Evolutionary conservation across 2,888 invertebrate genomes (phyloP).

Genomic region (Habroteleia sp.): DNA sequence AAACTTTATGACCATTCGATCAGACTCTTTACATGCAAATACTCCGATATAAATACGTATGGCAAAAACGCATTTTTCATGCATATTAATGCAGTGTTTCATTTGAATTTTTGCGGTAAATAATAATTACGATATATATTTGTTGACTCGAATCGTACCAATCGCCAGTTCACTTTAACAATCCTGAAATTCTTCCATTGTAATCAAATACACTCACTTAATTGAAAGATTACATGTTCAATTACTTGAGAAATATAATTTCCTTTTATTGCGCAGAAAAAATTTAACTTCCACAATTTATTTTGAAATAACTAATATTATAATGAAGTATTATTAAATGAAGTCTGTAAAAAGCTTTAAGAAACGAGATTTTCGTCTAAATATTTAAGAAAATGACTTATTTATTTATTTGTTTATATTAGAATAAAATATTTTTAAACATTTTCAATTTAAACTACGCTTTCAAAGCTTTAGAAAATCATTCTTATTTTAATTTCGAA

Average conservation of each 20-base stretch:
- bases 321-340: neutral
- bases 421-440: no score
- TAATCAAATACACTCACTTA: neutral
- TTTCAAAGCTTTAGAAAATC: no score
- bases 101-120: neutral
- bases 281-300: neutral
- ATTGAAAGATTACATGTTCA: neutral
- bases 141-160: no score
- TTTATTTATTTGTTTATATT: no score
- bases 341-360: no score
- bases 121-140: no score
- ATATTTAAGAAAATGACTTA: no score
- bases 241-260: neutral
- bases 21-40: constrained; percentile 14
- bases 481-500: no score
- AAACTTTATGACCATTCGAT: constrained; percentile 22
- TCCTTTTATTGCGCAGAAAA: neutral
- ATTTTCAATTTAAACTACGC: no score
- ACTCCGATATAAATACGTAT: neutral
- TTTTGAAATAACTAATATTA: neutral
- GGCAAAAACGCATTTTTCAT: neutral
- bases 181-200: neutral
- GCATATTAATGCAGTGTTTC: neutral
- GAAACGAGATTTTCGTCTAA: no score
- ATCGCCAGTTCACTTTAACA: no score